Percentiles rank a stretch among this genome's conserved stretches.
Evolutionary conservation across 1,140 invertebrate genomes (phyloP).

Genomic region (Zaprionus capensis): DNA sequence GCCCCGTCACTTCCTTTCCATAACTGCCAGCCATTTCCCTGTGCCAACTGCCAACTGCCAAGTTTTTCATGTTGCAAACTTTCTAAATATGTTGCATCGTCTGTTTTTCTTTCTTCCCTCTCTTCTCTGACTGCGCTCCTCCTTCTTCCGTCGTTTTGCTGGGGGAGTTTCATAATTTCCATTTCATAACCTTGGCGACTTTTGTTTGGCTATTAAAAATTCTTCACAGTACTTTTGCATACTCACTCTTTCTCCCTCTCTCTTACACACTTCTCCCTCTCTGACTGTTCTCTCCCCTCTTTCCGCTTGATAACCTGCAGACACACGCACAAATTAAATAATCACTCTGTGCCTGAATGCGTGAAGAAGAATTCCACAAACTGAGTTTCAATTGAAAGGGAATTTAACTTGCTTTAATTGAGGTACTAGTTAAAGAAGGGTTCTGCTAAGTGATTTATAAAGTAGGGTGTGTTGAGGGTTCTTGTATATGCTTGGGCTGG

Average conservation of each 20-base stretch:
- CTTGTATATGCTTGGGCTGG: neutral
- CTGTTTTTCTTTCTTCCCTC: constrained; percentile 4
- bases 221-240: constrained; percentile 42
- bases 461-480: neutral
- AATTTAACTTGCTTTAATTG: constrained; percentile 25
- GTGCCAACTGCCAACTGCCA: constrained; percentile 20
- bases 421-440: neutral
- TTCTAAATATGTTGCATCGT: constrained; percentile 45
- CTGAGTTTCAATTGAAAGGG: constrained; percentile 17
- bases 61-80: constrained; percentile 60
- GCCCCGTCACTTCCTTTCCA: constrained; percentile 68
- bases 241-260: neutral
- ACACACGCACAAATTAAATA: constrained; percentile 36
- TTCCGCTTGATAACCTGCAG: constrained; percentile 8
- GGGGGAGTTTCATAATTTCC: constrained; percentile 13
- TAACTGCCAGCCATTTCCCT: constrained; percentile 58
- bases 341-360: constrained; percentile 27
- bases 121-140: constrained; percentile 4
- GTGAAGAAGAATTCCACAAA: constrained; percentile 16
- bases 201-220: constrained; percentile 66
- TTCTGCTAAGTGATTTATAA: neutral
- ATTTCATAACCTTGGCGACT: constrained; percentile 11
- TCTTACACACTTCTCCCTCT: neutral
- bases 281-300: neutral
- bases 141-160: neutral